These are phyloP conservation scores for Pristionchus japonicus DNA, from an alignment of 2,888 invertebrate species.

Conservation along the genomic window DNA sequence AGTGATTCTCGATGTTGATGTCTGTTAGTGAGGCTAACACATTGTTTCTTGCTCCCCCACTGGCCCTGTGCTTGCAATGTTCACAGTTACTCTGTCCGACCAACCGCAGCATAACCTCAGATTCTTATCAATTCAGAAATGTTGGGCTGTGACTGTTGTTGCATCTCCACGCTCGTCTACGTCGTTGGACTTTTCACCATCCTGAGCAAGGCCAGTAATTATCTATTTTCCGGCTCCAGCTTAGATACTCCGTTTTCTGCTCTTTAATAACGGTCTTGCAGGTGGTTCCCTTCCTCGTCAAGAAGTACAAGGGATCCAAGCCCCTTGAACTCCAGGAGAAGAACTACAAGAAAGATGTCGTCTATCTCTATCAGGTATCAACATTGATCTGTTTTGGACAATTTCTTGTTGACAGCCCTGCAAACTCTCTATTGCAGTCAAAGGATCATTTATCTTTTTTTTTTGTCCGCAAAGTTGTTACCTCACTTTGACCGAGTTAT, in stretches of 20 bases:
- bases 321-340: constrained; percentile 2
- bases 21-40: too few species aligned
- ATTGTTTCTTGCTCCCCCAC: too few species aligned
- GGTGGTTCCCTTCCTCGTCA: constrained; percentile 1
- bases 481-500: too few species aligned
- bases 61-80: too few species aligned
- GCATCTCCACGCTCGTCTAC: background rate
- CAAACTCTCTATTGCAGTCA: too few species aligned
- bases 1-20: background rate
- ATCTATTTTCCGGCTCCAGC: background rate
- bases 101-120: too few species aligned
- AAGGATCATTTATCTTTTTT: too few species aligned
- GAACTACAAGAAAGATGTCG: constrained; percentile 67
- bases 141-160: background rate
- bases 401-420: background rate
- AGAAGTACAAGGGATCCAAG: constrained; percentile 2
- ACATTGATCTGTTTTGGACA: too few species aligned
- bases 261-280: background rate
- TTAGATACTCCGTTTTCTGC: too few species aligned
- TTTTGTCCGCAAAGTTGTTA: too few species aligned
- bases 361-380: constrained; percentile 63
- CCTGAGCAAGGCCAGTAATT: background rate
- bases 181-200: background rate
- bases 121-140: background rate
- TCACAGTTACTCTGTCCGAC: too few species aligned